Base-by-base conservation (phyloP, 1,140 invertebrate species). In the Rhagoletis zephyria region DNA sequence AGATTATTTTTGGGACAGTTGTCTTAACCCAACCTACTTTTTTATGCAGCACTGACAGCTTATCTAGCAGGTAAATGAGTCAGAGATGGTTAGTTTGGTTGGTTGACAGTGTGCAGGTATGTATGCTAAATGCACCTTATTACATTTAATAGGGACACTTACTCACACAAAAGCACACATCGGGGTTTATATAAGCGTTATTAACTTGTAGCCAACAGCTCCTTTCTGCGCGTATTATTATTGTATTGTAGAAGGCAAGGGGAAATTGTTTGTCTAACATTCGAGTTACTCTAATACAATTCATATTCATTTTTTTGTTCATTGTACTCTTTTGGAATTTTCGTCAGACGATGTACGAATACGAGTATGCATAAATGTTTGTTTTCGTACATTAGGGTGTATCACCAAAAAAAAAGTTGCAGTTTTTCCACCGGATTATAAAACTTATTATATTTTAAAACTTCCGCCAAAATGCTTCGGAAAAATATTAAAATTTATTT, bases 1-100 rank as follows among this genome's bases (percentile, higher is more conserved):
- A 42, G 67, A 74, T 74, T 74, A 74, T 74, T 40, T 30, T 14
- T 4, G 42, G 67, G 42, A 40, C 67, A 74, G 67, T 74, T 74
- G 67, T 74, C 42, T 67, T 19, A 67, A 67, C 65, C 10, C 65
- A 42, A 10, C 7, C 2, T 74, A 42, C 42, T n/a, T 5, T 1
- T 74, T 40, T 40, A 16, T 14, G 40, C 30, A 48, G 67, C 40
- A 63, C 16, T 63, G 61, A 63, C 42, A 42, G 67, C 14, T 48
- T 74, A 45, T 74, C 42, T 74, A 74, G 4, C 45, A 74, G 67
- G 4, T 48, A 74, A 74, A 74, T 42, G 45, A 16, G 42, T 40
- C 7, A 4, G 45, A 4, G 12, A 30, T 3, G 7, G 10, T 6
- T 56, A 0, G 12, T 30, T 30, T 30, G 30, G 30, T 30, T 30